Percentiles rank a stretch among this genome's conserved stretches.
Evolutionary conservation across 1,140 invertebrate genomes (phyloP).

Genomic region (Manduca sexta): DNA sequence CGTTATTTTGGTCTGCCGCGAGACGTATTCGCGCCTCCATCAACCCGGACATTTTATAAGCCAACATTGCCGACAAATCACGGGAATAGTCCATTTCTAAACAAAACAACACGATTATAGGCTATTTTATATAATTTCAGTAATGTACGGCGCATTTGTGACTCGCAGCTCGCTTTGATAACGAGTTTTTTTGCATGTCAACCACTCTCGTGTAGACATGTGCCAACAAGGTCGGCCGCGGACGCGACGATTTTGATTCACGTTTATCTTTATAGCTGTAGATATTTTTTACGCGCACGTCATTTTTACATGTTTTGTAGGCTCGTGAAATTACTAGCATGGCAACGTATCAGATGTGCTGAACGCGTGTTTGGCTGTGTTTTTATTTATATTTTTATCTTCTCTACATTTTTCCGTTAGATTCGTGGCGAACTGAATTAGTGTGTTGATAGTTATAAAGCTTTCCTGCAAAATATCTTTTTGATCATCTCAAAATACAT

Average conservation of each 20-base stretch:
- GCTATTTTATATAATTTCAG: constrained; percentile 57
- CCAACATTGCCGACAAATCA: constrained; percentile 63
- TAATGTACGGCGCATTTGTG: constrained; percentile 56
- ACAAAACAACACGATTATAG: constrained; percentile 67
- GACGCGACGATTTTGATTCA: constrained; percentile 49
- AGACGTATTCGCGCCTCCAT: constrained; percentile 35
- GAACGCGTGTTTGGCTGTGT: constrained; percentile 5
- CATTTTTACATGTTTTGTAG: background rate
- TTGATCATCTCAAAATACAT: too few relatives aligned
- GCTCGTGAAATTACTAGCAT: constrained; percentile 12
- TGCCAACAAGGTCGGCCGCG: constrained; percentile 46
- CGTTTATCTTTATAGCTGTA: constrained; percentile 2
- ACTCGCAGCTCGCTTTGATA: constrained; percentile 56
- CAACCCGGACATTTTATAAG: constrained; percentile 50
- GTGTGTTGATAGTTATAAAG: too few relatives aligned
- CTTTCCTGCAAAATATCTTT: too few relatives aligned
- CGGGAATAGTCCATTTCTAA: constrained; percentile 53
- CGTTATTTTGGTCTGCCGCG: constrained; percentile 46
- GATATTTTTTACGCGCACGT: constrained; percentile 8
- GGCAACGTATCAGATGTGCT: background rate
- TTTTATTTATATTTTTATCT: background rate
- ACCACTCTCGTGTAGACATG: constrained; percentile 42
- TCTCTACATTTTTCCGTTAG: constrained; percentile 19
- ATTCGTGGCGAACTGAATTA: background rate
- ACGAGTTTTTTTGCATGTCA: constrained; percentile 45